Evolutionary conservation across 1,140 invertebrate species (phyloP).

Genomic region (Homalodisca vitripennis): DNA sequence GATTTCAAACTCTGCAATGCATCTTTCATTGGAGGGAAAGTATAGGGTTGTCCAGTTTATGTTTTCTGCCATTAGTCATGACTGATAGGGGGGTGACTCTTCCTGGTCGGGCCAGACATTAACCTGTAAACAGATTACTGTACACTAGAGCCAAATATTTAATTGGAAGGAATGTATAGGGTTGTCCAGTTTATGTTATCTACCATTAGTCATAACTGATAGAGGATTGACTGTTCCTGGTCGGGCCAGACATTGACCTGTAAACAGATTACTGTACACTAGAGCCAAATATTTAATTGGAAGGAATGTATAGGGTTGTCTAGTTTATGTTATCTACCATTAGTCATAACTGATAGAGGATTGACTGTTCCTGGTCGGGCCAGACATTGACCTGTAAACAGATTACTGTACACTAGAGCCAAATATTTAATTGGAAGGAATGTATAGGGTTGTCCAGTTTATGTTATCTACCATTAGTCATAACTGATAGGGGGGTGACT

Average conservation of each 20-base stretch:
- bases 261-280: too few species aligned
- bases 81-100: conserved; percentile 6
- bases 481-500: conserved; percentile 21
- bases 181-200: conserved; percentile 33
- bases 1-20: conserved; percentile 32
- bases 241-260: background rate
- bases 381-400: background rate
- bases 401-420: too few species aligned
- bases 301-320: conserved; percentile 29
- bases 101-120: background rate
- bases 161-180: conserved; percentile 30
- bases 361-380: background rate
- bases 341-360: conserved; percentile 35
- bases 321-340: conserved; percentile 37
- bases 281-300: conserved; percentile 35
- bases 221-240: background rate
- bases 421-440: conserved; percentile 34
- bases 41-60: conserved; percentile 28
- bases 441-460: conserved; percentile 26
- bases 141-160: too few species aligned
- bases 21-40: conserved; percentile 33
- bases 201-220: conserved; percentile 40
- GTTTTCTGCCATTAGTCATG: conserved; percentile 41
- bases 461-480: conserved; percentile 40
- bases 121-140: too few species aligned